Conservation (phyloP, 2,797 vertebrate genomes). For the Periparus ater region DNA sequence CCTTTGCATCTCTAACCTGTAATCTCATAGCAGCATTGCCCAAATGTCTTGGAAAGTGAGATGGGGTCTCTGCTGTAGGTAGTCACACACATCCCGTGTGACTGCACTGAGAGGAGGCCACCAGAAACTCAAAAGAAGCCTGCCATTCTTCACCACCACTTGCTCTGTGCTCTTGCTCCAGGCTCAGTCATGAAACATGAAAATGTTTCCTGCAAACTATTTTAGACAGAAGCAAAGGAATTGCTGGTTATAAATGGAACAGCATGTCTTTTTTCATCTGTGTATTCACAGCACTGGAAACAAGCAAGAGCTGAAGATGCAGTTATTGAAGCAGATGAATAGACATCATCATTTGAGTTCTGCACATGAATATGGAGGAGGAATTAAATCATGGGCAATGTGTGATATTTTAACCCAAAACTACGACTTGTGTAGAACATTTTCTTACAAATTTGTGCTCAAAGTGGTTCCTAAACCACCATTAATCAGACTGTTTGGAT, state of each 20-base stretch:
- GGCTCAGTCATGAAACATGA: not conserved
- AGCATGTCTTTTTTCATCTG: conserved; percentile 20
- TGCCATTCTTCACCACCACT: not conserved
- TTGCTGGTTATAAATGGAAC: conserved; percentile 20
- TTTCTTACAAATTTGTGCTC: not conserved
- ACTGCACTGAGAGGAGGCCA: not conserved
- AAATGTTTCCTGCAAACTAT: not conserved
- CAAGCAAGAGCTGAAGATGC: conserved; percentile 6
- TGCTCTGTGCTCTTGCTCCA: not conserved
- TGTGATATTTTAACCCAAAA: conserved; percentile 10
- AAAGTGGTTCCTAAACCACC: not conserved
- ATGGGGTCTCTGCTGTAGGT: not conserved
- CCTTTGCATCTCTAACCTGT: not conserved
- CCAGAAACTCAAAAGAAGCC: not conserved
- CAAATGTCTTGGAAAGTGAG: not conserved
- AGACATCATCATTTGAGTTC: not conserved
- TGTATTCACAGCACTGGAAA: not conserved
- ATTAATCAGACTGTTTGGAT: not conserved
- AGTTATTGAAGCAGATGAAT: conserved; percentile 27
- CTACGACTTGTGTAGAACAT: not conserved
- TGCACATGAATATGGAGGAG: conserved; percentile 37
- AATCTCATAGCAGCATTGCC: not conserved
- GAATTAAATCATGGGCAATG: conserved; percentile 5
- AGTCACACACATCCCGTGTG: not conserved
- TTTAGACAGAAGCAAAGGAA: not conserved